Evolutionary conservation across 2,888 invertebrate species (phyloP).

Genomic region (Apodemia zela): DNA sequence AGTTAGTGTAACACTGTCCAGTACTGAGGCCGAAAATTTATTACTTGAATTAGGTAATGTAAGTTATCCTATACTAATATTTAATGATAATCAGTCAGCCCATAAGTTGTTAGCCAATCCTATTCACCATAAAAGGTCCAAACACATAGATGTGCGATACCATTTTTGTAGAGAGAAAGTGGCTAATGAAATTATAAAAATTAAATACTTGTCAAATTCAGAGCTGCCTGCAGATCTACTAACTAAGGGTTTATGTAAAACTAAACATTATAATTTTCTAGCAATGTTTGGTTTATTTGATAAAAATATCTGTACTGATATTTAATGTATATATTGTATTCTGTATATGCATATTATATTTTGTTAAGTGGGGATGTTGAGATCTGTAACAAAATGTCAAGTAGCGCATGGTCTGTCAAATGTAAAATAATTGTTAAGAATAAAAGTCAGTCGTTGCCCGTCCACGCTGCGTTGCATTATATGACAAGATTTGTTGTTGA

Average conservation of each 20-base stretch:
- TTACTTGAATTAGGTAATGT: constrained; percentile 8
- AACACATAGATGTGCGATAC: not conserved
- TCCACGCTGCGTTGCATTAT: not conserved
- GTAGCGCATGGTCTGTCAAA: not conserved
- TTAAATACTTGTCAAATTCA: not conserved
- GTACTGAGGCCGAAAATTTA: constrained; percentile 24
- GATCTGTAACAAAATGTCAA: not conserved
- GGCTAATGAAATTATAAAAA: not conserved
- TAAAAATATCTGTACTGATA: not conserved
- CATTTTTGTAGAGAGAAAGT: not conserved
- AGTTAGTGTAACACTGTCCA: constrained; percentile 28
- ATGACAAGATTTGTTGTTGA: not conserved
- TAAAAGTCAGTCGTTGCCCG: not conserved
- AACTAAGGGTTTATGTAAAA: not conserved
- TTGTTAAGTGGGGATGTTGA: not conserved
- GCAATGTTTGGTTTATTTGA: not conserved
- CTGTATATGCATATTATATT: too few species aligned
- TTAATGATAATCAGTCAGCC: not conserved
- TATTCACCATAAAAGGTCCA: not conserved
- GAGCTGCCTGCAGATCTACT: not conserved
- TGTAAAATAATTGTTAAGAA: not conserved
- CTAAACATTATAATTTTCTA: not conserved
- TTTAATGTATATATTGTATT: too few species aligned
- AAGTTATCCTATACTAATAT: not conserved
- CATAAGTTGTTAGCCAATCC: not conserved